Base-by-base conservation (phyloP, 2,113 vertebrate species). In the Chiloscyllium plagiosum region DNA sequence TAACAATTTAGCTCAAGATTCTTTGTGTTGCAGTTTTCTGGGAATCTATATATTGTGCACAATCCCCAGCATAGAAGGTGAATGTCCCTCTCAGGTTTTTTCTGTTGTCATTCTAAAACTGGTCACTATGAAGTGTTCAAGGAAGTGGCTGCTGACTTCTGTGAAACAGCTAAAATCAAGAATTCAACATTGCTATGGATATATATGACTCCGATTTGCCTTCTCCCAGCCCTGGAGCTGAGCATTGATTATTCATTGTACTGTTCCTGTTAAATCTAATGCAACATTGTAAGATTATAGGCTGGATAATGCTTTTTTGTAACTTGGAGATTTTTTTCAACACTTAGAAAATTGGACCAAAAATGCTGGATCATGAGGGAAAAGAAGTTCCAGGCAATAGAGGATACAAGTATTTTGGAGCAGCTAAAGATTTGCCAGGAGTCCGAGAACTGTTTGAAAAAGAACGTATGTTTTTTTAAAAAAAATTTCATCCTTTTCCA, bases 381-480 rank as follows among this genome's bases (percentile, higher is more conserved):
- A 99, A 98, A 94, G 99, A 99, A 97, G 99, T 99, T 87, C 99
- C 99, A 19, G 99, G 99, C 96, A 99, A 99, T 97, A 97, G 99
- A 89, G 99, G 99, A 20, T 99, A 99, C 96, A 99, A 99, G 96
- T 99, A 99, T 96, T 99, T 99, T 10, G 99, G 99, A 95, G 99
- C 99, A 1, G 99, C 99, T 2, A 98, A 99, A 97, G 99, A 99
- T 96, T 97, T 99, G 7, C 99, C 99, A 0, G 99, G 99, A 66
- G 99, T 99, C 66, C 96, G 99, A 95, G 99, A 99, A 95, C 98
- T 99, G 47, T 99, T 99, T 96, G 99, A 99, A 96, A 99, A 98
- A 97, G 99, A 99, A 65, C 99, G 99, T 99, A 97, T 96, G 99
- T 97, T 33, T 2, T 47, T 89, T 17, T 17, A 37, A 93, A 87